These are phyloP conservation scores for Furcula furcula DNA, from an alignment of 2,888 invertebrate species.

Conservation along the genomic window DNA sequence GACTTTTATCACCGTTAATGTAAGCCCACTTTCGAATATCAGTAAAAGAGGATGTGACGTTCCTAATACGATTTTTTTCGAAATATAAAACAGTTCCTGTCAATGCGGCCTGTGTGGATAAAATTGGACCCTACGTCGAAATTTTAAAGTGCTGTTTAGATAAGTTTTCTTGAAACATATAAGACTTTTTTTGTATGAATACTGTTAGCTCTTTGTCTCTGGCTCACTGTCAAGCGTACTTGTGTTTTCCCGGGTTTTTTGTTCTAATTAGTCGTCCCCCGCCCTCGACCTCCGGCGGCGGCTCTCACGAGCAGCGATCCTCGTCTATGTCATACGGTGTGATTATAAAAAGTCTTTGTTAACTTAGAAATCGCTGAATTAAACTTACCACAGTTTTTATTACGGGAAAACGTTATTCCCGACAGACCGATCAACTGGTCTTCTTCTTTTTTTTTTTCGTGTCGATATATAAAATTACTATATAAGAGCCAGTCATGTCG, in stretches of 20 bases:
- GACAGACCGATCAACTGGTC: too few species aligned
- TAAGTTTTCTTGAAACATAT: conserved; percentile 39
- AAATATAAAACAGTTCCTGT: conserved; percentile 66
- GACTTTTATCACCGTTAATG: conserved; percentile 7
- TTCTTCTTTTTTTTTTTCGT: too few species aligned
- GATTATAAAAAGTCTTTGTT: conserved; percentile 23
- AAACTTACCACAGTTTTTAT: neutral
- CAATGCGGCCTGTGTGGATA: conserved; percentile 36
- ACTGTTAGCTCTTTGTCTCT: conserved; percentile 73
- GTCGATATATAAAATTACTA: too few species aligned
- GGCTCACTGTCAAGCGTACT: conserved; percentile 79
- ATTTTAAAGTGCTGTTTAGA: conserved; percentile 36
- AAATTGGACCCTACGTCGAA: conserved; percentile 44
- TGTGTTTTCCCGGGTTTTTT: conserved; percentile 80
- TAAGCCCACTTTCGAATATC: conserved; percentile 30
- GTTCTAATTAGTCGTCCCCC: conserved; percentile 79
- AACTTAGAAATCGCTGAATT: neutral
- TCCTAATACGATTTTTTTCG: conserved; percentile 34
- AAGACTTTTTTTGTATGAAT: conserved; percentile 57
- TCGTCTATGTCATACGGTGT: conserved; percentile 38
- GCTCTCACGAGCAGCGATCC: conserved; percentile 32
- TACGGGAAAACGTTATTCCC: too few species aligned
- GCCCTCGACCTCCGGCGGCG: conserved; percentile 56
- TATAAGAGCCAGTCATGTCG: too few species aligned
- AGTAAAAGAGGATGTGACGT: conserved; percentile 24